A percentile compares a stretch with the other conserved stretches of the same genome.
phyloP scores from a whole-genome alignment of 2,113 vertebrate genomes.

The Pygoscelis antarcticus region DNA sequence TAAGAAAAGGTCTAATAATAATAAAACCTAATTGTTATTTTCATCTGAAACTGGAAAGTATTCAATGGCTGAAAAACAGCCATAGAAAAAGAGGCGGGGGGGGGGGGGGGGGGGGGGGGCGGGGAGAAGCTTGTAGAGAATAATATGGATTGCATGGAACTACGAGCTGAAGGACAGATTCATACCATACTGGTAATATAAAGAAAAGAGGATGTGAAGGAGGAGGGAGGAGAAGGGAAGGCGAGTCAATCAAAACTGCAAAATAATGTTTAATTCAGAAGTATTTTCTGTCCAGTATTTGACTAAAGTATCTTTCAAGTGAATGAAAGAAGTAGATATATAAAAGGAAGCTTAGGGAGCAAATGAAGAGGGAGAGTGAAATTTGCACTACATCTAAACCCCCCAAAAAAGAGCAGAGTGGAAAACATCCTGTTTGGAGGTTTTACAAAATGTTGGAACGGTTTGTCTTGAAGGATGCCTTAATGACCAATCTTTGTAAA shows the following conservation, averaged over 20 bases:
- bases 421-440: background rate
- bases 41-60: background rate
- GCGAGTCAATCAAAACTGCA: background rate
- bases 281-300: background rate
- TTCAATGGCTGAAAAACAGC: background rate
- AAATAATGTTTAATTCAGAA: background rate
- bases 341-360: background rate
- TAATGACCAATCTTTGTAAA: background rate
- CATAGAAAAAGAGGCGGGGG: background rate
- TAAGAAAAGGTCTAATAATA: background rate
- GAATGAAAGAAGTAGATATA: background rate
- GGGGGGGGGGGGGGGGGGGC: too few relatives aligned
- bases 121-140: background rate
- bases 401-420: background rate
- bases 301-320: background rate
- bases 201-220: background rate
- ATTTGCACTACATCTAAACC: background rate
- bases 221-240: background rate
- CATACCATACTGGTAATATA: background rate
- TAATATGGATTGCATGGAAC: background rate
- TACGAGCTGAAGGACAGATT: background rate
- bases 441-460: background rate
- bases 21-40: conserved; percentile 18
- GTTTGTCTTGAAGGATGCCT: background rate
- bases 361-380: background rate